These are phyloP conservation scores for Listrodromus nycthemerus DNA, from an alignment of 2,888 invertebrate genomes.

Conservation along the genomic window DNA sequence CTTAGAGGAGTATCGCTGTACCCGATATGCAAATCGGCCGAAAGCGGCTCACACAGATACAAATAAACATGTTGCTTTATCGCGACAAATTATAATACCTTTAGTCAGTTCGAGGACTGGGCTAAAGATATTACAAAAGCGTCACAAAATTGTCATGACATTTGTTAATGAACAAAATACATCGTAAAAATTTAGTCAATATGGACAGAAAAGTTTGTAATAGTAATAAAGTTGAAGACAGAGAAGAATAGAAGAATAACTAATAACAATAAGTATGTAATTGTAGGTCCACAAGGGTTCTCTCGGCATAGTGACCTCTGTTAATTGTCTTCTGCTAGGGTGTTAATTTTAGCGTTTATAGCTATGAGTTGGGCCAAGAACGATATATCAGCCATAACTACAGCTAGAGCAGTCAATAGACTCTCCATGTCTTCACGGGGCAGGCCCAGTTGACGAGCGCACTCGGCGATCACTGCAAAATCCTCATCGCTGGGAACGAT, in stretches of 20 bases:
- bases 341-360: slow-evolving; percentile 93
- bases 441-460: slow-evolving; percentile 91
- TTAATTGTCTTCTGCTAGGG: slow-evolving; percentile 91
- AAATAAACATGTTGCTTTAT: background rate
- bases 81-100: background rate
- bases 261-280: slow-evolving; percentile 56
- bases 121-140: background rate
- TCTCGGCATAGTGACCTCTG: slow-evolving; percentile 74
- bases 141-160: slow-evolving; percentile 5
- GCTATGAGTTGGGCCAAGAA: slow-evolving; percentile 92
- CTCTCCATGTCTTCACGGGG: slow-evolving; percentile 87
- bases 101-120: background rate
- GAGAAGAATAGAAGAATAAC: slow-evolving; percentile 56
- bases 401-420: slow-evolving; percentile 88
- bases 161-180: slow-evolving; percentile 20
- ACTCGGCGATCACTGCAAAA: slow-evolving; percentile 87
- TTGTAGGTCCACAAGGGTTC: slow-evolving; percentile 49
- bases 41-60: background rate
- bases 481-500: slow-evolving; percentile 84
- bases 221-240: slow-evolving; percentile 42
- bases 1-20: background rate
- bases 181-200: slow-evolving; percentile 44
- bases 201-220: slow-evolving; percentile 35
- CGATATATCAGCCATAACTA: slow-evolving; percentile 89
- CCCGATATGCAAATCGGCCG: background rate